These are phyloP conservation scores for Dasyurus viverrinus DNA, from an alignment of 2,113 vertebrate genomes.

Conservation along the genomic window DNA sequence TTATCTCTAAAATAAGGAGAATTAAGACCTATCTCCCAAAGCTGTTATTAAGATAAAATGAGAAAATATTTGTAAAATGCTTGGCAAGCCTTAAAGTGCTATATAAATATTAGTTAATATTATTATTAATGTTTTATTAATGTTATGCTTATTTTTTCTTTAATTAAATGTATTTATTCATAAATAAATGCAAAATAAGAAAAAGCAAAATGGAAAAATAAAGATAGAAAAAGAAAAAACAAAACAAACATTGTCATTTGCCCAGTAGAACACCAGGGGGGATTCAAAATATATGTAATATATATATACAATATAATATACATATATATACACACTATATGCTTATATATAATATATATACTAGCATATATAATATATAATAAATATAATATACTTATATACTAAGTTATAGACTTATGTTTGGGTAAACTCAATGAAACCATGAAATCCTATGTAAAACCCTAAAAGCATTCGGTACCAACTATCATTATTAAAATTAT, in stretches of 20 bases:
- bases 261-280: too few species aligned
- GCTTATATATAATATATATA: too few species aligned
- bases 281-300: too few species aligned
- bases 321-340: too few species aligned
- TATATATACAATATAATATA: too few species aligned
- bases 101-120: neutral
- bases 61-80: neutral
- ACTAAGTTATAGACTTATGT: neutral
- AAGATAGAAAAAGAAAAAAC: too few species aligned
- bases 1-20: neutral
- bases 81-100: neutral
- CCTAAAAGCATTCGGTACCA: neutral
- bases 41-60: neutral
- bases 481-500: neutral
- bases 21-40: neutral
- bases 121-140: neutral
- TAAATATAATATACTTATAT: too few species aligned
- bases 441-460: neutral
- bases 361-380: too few species aligned
- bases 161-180: too few species aligned
- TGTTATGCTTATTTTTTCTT: neutral
- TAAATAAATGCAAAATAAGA: too few species aligned
- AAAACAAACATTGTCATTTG: too few species aligned
- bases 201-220: too few species aligned
- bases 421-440: neutral